Conservation (phyloP, 1,140 invertebrate genomes). For the Scaptodrosophila lebanonensis region DNA sequence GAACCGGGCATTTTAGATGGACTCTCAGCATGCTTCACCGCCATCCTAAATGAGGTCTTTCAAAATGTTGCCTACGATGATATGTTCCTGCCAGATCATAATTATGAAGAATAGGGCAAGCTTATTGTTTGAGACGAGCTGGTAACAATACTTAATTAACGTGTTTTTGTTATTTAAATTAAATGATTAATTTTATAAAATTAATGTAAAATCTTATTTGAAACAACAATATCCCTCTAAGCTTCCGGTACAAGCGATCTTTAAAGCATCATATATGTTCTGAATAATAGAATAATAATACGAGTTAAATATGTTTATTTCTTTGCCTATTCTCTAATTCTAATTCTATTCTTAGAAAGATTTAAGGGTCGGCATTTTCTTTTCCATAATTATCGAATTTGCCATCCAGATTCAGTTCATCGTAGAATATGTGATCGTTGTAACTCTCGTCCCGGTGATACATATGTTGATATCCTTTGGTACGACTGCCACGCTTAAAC, state of each 20-base stretch:
- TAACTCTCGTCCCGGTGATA: conserved; percentile 68
- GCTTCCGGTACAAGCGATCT: too few relatives aligned
- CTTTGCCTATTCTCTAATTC: too few relatives aligned
- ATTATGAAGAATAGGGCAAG: background rate
- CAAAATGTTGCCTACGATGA: conserved; percentile 50
- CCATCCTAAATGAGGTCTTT: conserved; percentile 31
- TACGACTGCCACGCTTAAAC: conserved; percentile 42
- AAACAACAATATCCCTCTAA: too few relatives aligned
- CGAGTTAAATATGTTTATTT: too few relatives aligned
- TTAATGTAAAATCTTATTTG: too few relatives aligned
- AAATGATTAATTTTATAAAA: too few relatives aligned
- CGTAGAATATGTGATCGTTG: conserved; percentile 74
- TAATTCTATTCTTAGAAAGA: background rate
- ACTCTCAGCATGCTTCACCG: conserved; percentile 7
- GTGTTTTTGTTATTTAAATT: too few relatives aligned
- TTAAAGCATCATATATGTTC: too few relatives aligned
- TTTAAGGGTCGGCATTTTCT: conserved; percentile 1
- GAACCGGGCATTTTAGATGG: conserved; percentile 17
- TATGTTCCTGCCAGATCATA: conserved; percentile 39
- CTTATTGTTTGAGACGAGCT: too few relatives aligned
- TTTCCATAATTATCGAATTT: conserved; percentile 39
- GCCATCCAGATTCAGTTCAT: conserved; percentile 58
- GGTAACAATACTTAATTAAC: too few relatives aligned
- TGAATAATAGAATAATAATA: too few relatives aligned
- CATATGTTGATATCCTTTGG: conserved; percentile 61